phyloP scores from a whole-genome alignment of 1,140 invertebrate species.

The Meloidogyne chitwoodi region DNA sequence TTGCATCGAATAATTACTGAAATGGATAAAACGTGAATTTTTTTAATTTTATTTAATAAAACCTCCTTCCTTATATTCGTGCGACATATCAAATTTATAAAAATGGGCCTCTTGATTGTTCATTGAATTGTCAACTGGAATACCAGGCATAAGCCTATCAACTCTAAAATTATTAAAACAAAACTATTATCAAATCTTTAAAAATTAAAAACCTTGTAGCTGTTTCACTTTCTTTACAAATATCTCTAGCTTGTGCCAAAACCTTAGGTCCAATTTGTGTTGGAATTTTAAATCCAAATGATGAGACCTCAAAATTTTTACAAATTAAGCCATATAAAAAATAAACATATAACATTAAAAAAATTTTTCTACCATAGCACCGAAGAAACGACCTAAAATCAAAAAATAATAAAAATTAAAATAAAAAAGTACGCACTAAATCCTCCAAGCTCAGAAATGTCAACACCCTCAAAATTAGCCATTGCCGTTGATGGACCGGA shows the following conservation, averaged over 20 bases:
- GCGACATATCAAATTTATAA: conserved; percentile 47
- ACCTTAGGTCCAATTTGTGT: conserved; percentile 57
- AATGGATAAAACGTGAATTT: background rate
- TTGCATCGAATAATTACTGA: conserved; percentile 54
- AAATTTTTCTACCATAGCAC: conserved; percentile 45
- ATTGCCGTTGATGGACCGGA: conserved; percentile 43
- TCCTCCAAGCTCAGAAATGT: conserved; percentile 55
- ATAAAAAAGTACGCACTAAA: conserved; percentile 40
- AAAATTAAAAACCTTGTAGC: background rate
- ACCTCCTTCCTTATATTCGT: conserved; percentile 42
- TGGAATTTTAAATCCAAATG: conserved; percentile 58
- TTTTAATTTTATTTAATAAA: background rate
- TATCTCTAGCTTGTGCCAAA: conserved; percentile 50
- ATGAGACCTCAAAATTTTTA: conserved; percentile 42
- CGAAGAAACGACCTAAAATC: conserved; percentile 55
- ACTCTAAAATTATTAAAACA: background rate
- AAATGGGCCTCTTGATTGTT: conserved; percentile 54
- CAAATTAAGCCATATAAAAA: background rate
- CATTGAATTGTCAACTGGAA: conserved; percentile 30
- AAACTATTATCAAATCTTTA: background rate
- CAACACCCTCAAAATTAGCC: conserved; percentile 56
- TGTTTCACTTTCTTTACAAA: conserved; percentile 33
- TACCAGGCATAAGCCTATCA: conserved; percentile 34
- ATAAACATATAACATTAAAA: background rate
- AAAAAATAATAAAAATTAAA: background rate